A percentile compares a stretch with the other conserved stretches of the same genome.
These are phyloP conservation scores for Megalopta genalis DNA, from an alignment of 1,140 invertebrate genomes.

Conservation along the genomic window DNA sequence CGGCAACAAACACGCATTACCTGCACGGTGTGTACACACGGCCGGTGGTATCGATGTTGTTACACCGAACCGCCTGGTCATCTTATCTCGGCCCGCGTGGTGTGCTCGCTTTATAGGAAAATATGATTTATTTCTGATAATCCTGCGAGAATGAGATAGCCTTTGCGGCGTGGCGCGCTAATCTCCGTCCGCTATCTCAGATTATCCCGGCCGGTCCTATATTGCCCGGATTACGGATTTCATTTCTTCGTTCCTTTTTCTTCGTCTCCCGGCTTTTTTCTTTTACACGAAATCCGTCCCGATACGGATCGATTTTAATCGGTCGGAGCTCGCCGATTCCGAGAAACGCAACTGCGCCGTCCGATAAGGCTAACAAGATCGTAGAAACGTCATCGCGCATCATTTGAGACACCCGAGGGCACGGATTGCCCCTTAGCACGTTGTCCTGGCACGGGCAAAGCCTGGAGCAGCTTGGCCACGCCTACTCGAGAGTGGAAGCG, in stretches of 20 bases:
- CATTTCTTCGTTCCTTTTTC: slow-evolving; percentile 56
- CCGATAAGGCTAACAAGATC: background rate
- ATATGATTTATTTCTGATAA: slow-evolving; percentile 79
- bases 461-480: too few species aligned
- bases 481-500: too few species aligned
- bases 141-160: slow-evolving; percentile 74
- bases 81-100: slow-evolving; percentile 57
- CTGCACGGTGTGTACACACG: slow-evolving; percentile 47
- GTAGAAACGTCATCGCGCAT: background rate
- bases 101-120: slow-evolving; percentile 67
- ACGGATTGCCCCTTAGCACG: too few species aligned
- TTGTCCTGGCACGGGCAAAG: too few species aligned
- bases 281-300: slow-evolving; percentile 23
- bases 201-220: slow-evolving; percentile 70
- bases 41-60: slow-evolving; percentile 41
- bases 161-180: slow-evolving; percentile 74
- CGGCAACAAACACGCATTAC: slow-evolving; percentile 60
- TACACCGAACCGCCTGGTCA: slow-evolving; percentile 44
- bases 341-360: slow-evolving; percentile 1
- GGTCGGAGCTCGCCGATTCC: background rate
- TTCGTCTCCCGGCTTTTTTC: slow-evolving; percentile 41
- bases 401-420: too few species aligned
- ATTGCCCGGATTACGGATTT: slow-evolving; percentile 77
- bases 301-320: slow-evolving; percentile 16
- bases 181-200: slow-evolving; percentile 72